Percentiles rank a stretch among this genome's conserved stretches.
These are phyloP conservation scores for Trachelus iudaicus DNA, from an alignment of 2,888 invertebrate species.

Conservation along the genomic window DNA sequence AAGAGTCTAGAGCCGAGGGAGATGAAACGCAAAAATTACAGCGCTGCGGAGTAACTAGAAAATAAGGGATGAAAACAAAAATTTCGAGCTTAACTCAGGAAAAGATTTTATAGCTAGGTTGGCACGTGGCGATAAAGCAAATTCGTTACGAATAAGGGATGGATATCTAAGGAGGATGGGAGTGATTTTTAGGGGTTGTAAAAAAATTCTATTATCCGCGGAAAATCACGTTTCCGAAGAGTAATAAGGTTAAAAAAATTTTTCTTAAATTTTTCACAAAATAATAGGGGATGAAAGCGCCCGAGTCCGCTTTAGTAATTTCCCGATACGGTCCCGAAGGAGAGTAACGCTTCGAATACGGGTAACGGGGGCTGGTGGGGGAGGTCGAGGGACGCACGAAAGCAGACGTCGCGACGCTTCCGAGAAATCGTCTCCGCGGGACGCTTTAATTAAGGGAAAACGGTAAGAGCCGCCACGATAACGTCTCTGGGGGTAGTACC, in stretches of 20 bases:
- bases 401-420: background rate
- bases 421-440: background rate
- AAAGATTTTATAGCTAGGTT: background rate
- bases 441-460: background rate
- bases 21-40: too few relatives aligned
- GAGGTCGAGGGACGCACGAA: background rate
- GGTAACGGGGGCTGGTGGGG: background rate
- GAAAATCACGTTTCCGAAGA: background rate
- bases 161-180: background rate
- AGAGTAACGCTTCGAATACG: background rate
- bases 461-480: background rate
- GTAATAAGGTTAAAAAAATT: background rate
- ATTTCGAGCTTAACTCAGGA: too few relatives aligned
- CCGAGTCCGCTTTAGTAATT: background rate
- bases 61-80: too few relatives aligned
- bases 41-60: too few relatives aligned
- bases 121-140: background rate
- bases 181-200: background rate
- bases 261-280: background rate
- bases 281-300: background rate
- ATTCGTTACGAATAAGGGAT: background rate
- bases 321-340: background rate
- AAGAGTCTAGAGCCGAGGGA: too few relatives aligned
- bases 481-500: background rate
- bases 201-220: too few relatives aligned